phyloP scores from a whole-genome alignment of 2,113 vertebrate genomes.

The Microtus ochrogaster region DNA sequence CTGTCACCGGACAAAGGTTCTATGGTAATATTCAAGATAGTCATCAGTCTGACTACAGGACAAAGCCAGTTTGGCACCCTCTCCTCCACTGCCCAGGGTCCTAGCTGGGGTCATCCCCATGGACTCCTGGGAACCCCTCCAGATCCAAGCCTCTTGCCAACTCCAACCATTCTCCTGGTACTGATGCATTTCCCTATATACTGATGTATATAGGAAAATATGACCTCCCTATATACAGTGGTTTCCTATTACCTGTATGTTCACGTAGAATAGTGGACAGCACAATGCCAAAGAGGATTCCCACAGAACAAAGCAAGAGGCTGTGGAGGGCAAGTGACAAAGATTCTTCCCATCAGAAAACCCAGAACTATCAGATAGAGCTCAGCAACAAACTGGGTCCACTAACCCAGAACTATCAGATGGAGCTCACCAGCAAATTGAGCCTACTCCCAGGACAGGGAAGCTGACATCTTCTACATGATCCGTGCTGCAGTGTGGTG shows the following conservation, averaged over 20 bases:
- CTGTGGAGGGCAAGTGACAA: neutral
- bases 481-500: neutral
- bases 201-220: too few relatives aligned
- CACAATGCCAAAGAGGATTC: neutral
- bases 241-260: neutral
- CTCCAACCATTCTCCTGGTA: neutral
- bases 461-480: neutral
- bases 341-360: neutral
- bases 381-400: neutral
- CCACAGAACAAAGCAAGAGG: neutral
- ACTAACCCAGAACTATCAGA: neutral
- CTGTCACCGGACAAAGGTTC: too few relatives aligned
- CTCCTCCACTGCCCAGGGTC: too few relatives aligned
- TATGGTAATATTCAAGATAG: too few relatives aligned
- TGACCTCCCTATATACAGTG: neutral
- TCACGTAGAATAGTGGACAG: neutral
- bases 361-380: neutral
- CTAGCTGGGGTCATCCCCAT: too few relatives aligned
- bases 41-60: too few relatives aligned
- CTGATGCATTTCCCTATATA: too few relatives aligned
- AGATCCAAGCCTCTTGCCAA: too few relatives aligned
- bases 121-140: too few relatives aligned
- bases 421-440: neutral
- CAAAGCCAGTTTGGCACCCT: too few relatives aligned
- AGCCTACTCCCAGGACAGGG: accelerated